Conservation (phyloP, 1,140 invertebrate species). For the Conus ventricosus region DNA sequence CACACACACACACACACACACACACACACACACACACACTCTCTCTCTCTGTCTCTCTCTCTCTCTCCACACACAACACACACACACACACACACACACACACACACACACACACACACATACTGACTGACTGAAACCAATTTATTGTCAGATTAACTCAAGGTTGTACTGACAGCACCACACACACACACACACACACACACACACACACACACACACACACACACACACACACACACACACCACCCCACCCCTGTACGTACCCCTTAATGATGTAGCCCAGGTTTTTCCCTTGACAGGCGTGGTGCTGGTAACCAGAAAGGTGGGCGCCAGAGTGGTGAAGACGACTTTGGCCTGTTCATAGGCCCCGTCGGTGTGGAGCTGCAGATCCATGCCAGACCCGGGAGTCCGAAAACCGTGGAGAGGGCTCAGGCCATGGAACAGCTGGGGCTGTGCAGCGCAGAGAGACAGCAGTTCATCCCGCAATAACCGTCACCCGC, state of each 20-base stretch:
- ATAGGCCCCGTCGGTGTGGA: background rate
- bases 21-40: slow-evolving; percentile 8
- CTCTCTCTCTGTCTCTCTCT: too few relatives aligned
- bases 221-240: background rate
- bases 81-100: slow-evolving; percentile 17
- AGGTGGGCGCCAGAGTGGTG: background rate
- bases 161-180: background rate
- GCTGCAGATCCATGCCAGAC: background rate
- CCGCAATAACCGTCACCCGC: too few relatives aligned
- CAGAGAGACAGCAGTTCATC: too few relatives aligned
- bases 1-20: background rate
- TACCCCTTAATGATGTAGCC: background rate
- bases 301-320: background rate
- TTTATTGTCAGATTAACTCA: too few relatives aligned
- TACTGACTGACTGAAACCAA: too few relatives aligned
- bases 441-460: too few relatives aligned
- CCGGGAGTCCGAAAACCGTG: background rate
- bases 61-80: background rate
- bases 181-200: background rate
- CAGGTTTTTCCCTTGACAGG: background rate
- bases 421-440: background rate
- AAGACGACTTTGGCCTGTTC: background rate
- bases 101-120: slow-evolving; percentile 1
- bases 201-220: background rate
- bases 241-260: background rate